Conservation (phyloP, 2,797 vertebrate genomes). For the Myotis planiceps region DNA sequence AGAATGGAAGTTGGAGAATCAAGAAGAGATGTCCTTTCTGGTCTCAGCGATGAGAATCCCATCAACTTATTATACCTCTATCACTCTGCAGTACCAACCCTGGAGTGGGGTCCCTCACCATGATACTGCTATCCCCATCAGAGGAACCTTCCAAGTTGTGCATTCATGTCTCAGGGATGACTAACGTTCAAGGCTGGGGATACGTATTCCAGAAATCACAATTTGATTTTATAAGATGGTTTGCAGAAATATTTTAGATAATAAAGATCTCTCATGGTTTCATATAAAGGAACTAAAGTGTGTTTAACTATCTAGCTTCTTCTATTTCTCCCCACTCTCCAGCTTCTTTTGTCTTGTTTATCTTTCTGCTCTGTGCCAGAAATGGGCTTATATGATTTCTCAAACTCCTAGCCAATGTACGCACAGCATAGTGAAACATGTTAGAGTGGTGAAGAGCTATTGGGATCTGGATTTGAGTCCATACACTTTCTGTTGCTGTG, state of each 20-base stretch:
- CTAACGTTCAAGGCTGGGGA: not conserved
- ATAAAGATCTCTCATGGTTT: not conserved
- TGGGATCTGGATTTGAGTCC: not conserved
- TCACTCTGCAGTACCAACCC: not conserved
- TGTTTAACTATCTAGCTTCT: not conserved
- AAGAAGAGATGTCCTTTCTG: not conserved
- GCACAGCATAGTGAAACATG: not conserved
- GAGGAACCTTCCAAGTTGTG: not conserved
- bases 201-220: not conserved
- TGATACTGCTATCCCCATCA: not conserved
- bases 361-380: not conserved
- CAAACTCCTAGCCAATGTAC: not conserved
- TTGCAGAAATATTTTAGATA: not conserved
- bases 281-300: not conserved
- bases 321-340: not conserved
- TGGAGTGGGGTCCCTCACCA: not conserved
- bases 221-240: not conserved
- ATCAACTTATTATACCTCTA: too few relatives aligned
- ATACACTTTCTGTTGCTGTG: not conserved
- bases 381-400: not conserved
- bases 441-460: not conserved
- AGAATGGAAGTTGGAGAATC: not conserved
- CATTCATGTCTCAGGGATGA: not conserved
- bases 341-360: not conserved
- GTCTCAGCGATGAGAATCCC: not conserved